Evolutionary conservation across 2,797 vertebrate genomes (phyloP).

Genomic region (Australoheros facetus): DNA sequence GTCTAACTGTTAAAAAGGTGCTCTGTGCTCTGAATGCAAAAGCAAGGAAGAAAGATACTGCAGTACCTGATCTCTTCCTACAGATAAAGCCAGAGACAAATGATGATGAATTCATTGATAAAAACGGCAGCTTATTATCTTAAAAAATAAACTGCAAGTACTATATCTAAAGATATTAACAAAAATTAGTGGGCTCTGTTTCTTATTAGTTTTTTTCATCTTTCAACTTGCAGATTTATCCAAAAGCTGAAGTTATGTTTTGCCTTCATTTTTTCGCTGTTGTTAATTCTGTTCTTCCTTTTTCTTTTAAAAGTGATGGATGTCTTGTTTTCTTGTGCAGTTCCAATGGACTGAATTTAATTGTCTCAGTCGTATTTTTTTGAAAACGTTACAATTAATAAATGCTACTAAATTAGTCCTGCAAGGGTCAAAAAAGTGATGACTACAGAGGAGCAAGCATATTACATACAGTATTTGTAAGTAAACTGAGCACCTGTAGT

Average conservation of each 20-base stretch:
- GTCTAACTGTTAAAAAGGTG: no score
- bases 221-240: neutral
- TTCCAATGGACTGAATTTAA: neutral
- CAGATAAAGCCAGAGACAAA: neutral
- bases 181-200: no score
- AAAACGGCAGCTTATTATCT: neutral
- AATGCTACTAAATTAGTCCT: no score
- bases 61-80: neutral
- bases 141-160: neutral
- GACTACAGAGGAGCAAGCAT: neutral
- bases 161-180: neutral
- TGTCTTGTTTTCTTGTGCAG: neutral
- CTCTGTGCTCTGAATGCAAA: accelerated
- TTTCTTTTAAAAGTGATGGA: neutral
- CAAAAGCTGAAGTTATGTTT: neutral
- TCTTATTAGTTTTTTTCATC: neutral
- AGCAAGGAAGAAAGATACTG: neutral
- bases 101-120: neutral
- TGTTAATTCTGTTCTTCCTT: neutral
- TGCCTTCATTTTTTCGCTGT: no score
- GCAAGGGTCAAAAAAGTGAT: neutral
- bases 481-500: constrained; percentile 54
- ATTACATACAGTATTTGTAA: neutral
- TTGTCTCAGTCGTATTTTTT: no score
- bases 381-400: no score